These are phyloP conservation scores for Antidorcas marsupialis DNA, from an alignment of 2,113 vertebrate species.

Conservation along the genomic window DNA sequence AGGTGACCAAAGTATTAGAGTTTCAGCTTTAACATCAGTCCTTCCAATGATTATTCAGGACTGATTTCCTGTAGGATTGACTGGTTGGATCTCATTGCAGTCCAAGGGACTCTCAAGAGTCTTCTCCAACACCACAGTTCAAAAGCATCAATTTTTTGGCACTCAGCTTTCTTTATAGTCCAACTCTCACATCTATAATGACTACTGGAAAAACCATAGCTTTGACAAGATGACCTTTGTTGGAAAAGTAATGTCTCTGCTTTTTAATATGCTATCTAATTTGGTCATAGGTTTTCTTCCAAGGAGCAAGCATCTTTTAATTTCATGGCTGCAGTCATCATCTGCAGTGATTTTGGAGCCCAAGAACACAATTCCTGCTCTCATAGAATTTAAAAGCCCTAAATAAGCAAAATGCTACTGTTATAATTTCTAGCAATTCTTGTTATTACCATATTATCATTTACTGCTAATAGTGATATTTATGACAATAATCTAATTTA, in stretches of 20 bases:
- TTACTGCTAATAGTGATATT: neutral
- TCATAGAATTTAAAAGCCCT: neutral
- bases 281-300: neutral
- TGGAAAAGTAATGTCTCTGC: neutral
- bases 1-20: neutral
- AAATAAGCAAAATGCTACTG: neutral
- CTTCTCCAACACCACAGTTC: neutral
- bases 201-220: neutral
- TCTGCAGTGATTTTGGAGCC: neutral
- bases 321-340: neutral
- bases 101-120: neutral
- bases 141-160: neutral
- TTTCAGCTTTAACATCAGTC: neutral
- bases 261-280: neutral
- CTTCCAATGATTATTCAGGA: neutral
- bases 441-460: neutral
- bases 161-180: neutral
- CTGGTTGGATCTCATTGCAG: fast-evolving
- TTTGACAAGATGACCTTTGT: neutral
- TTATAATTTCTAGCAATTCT: neutral
- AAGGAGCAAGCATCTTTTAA: neutral
- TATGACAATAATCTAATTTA: neutral
- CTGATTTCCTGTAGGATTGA: neutral
- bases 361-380: neutral
- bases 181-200: neutral